Conservation (phyloP, 2,888 invertebrate genomes). For the Athalia rosae region DNA sequence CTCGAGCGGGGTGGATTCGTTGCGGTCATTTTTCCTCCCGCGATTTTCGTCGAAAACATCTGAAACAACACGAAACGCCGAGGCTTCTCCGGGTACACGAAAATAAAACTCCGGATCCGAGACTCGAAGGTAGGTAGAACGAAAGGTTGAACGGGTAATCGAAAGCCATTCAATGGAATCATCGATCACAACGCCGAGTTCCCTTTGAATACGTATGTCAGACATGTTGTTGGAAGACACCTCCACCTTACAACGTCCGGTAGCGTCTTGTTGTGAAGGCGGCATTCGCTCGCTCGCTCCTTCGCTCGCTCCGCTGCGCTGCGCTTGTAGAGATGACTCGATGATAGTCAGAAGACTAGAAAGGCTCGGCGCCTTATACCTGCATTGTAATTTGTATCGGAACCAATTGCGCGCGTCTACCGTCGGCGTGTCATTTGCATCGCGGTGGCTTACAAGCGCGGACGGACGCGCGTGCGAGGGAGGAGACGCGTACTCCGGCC, state of each 20-base stretch:
- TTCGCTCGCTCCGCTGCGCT: too few species aligned
- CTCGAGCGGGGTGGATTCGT: neutral
- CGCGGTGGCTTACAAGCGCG: constrained; percentile 31
- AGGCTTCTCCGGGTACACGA: too few species aligned
- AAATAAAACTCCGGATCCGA: neutral
- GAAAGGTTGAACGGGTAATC: constrained; percentile 41
- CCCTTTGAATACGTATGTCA: constrained; percentile 44
- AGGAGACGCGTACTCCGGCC: constrained; percentile 10
- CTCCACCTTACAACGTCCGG: constrained; percentile 7
- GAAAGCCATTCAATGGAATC: constrained; percentile 46
- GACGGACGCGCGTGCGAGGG: constrained; percentile 39
- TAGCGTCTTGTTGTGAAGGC: constrained; percentile 31
- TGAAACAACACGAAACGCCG: too few species aligned
- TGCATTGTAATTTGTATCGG: constrained; percentile 49
- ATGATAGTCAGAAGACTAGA: constrained; percentile 47
- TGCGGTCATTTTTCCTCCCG: neutral
- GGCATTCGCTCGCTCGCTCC: constrained; percentile 28
- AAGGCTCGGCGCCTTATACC: constrained; percentile 43
- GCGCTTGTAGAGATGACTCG: constrained; percentile 42
- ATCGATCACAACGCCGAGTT: constrained; percentile 44
- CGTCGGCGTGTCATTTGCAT: constrained; percentile 45
- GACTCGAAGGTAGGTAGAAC: neutral
- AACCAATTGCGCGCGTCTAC: constrained; percentile 45
- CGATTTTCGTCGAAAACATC: neutral
- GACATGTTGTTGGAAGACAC: constrained; percentile 38